Evolutionary conservation across 2,888 invertebrate species (phyloP), one percentile per base, ranked within the genome.

Genomic region (Theretra japonica): DNA sequence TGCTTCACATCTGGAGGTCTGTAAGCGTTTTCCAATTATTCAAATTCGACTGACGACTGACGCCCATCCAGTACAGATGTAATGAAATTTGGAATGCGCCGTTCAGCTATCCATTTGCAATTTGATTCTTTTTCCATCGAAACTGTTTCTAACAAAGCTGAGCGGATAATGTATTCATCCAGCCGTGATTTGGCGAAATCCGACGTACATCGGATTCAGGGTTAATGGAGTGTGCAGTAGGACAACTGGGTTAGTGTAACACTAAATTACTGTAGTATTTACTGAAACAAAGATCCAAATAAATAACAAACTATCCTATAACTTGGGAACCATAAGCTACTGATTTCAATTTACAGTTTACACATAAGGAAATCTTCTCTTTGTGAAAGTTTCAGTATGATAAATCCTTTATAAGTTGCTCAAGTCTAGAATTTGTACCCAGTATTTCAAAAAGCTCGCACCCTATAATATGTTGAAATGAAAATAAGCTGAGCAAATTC

Each of bases 121-220:
- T 85, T 83, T 79, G 77, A 83, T 83, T 83, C 78, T 81, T 80
- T 80, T 82, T 80, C 81, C 82, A 79, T 78, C 75, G 77, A 75
- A 80, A 79, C 78, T 76, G 77, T 79, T 82, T 76, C 75, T 72
- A 75, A 81, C 84, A 83, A 84, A 82, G 79, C 79, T 77, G 60
- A 79, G 80, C 75, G 80, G 81, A 82, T 88, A 85, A 87, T 86
- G 85, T 88, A 87, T 86, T 87, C 83, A 83, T 75, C 80, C 79
- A 80, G 75, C 78, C 86, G 79, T 83, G 87, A 86, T 82, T 82
- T 79, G 73, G 81, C 82, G 74, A 79, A 83, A 83, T 81, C 75
- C 77, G 72, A 73, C 80, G 73, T 80, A 82, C 81, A 77, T 74
- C 76, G 70, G 30, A 33, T 19, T 69, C 30, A 33, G 21, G 25